These are phyloP conservation scores for Procavia capensis DNA, from an alignment of 2,113 vertebrate genomes.

Conservation along the genomic window DNA sequence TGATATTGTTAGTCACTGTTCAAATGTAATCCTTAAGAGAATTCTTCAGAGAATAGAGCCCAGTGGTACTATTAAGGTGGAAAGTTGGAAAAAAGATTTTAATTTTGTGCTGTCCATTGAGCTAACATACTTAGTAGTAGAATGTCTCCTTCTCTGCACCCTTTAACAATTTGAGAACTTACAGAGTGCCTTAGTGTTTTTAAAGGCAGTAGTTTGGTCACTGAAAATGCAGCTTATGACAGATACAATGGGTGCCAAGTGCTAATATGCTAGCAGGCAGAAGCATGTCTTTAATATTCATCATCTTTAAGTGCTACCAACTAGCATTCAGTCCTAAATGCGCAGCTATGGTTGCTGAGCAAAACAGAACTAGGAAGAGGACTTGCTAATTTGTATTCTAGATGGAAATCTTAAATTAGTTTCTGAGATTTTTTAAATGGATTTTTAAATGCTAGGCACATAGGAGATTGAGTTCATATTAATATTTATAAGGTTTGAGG, in stretches of 20 bases:
- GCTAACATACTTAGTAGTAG: not conserved
- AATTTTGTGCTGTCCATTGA: not conserved
- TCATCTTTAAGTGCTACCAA: slow-evolving; percentile 80
- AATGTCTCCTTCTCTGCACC: not conserved
- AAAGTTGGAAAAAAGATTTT: slow-evolving; percentile 32
- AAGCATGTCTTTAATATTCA: slow-evolving; percentile 86
- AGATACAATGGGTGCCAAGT: slow-evolving; percentile 74
- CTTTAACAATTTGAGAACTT: slow-evolving; percentile 46
- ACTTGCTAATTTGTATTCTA: slow-evolving; percentile 84
- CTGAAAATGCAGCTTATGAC: slow-evolving; percentile 76
- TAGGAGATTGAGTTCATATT: slow-evolving; percentile 84
- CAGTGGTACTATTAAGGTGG: not conserved
- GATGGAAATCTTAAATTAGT: slow-evolving; percentile 86
- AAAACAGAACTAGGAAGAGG: slow-evolving; percentile 69
- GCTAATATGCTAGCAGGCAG: slow-evolving; percentile 76
- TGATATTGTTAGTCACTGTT: slow-evolving; percentile 15
- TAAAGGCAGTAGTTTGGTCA: slow-evolving; percentile 77
- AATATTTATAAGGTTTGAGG: slow-evolving; percentile 88
- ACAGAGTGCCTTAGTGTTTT: slow-evolving; percentile 62
- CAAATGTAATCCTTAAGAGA: not conserved
- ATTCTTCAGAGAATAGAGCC: not conserved
- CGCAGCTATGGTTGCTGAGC: slow-evolving; percentile 83
- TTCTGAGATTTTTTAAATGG: slow-evolving; percentile 84
- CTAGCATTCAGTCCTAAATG: slow-evolving; percentile 77
- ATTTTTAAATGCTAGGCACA: slow-evolving; percentile 87